These are phyloP conservation scores for Percina caprodes DNA, from an alignment of 2,113 vertebrate genomes.

Conservation along the genomic window DNA sequence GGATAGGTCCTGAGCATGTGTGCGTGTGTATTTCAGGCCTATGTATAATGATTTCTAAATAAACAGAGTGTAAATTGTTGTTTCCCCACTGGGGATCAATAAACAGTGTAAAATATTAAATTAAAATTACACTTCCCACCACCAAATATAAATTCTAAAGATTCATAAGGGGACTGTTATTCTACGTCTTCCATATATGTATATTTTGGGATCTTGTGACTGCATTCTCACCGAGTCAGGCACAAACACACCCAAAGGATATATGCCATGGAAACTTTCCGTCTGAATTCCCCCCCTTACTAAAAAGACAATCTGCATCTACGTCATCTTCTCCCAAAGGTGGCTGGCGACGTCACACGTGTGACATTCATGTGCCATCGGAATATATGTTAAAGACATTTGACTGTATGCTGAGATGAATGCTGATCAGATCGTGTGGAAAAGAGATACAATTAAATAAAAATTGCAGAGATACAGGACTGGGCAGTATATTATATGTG, in stretches of 20 bases:
- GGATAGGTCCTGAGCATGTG: too few relatives aligned
- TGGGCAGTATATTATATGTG: background rate
- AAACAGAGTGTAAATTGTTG: too few relatives aligned
- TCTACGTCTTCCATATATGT: background rate
- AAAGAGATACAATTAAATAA: background rate
- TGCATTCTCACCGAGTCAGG: background rate
- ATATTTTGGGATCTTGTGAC: background rate
- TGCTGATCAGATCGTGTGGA: background rate
- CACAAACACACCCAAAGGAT: background rate
- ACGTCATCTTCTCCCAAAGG: conserved; percentile 44
- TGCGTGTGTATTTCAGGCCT: too few relatives aligned
- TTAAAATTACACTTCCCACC: background rate
- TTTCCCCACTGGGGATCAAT: too few relatives aligned
- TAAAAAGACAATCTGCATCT: background rate
- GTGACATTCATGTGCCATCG: conserved; percentile 33
- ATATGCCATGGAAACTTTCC: conserved; percentile 18
- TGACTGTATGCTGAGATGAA: background rate
- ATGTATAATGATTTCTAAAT: too few relatives aligned
- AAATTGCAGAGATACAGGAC: background rate
- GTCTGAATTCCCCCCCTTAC: background rate
- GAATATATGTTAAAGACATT: background rate
- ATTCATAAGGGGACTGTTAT: too few relatives aligned
- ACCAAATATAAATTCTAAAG: background rate
- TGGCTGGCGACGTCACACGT: conserved; percentile 33
- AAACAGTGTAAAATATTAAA: too few relatives aligned